Base-by-base conservation (phyloP, 53 echinoderm and acorn worm species). In the Patiria pectinifera region DNA sequence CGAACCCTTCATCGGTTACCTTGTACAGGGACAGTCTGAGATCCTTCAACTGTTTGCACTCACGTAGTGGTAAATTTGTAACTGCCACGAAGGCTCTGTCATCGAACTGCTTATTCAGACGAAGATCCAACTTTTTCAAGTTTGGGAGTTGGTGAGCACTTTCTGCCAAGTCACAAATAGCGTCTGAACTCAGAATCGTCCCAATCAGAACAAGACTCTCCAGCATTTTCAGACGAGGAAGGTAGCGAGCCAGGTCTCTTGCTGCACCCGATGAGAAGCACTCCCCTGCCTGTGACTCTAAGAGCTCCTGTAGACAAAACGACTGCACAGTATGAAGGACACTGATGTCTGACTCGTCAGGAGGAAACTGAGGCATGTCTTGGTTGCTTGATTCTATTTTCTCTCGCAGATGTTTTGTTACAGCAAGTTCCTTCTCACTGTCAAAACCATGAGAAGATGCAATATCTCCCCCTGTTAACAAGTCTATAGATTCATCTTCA, bases 21-120 rank as follows among this genome's bases (percentile, higher is more conserved):
- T 58, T 48, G 75, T 75, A 87, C 87, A 87, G 22, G 75, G 87
- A 87, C 26, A 87, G 7, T 53, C 75, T 87, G 23, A 87, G 87
- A 45, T 87, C 87, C 4, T 4, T 75, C 53, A 87, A 48, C 44
- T n/a, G 76, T 69, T 53, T 49, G 87, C 87, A 87, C 10, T 48
- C 59, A 49, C 22, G 49, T 19, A 75, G 59, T 13, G 74, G 23
- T 66, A 6, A 6, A 8, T 76, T 72, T 13, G 59, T 59, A 2
- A 87, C 48, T 19, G 23, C 75, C 5, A 53, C 5, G 75, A 72
- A 87, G 44, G 87, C 87, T 10, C 19, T 14, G 22, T 87, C 87
- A 16, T 87, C 59, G n/a, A 87, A 24, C 23, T 87, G 22, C 70
- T 58, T 75, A 53, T 87, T 87, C 59, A 87, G 75, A 75, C 87